Base-by-base conservation (phyloP, 2,113 vertebrate genomes). In the Vimba vimba region DNA sequence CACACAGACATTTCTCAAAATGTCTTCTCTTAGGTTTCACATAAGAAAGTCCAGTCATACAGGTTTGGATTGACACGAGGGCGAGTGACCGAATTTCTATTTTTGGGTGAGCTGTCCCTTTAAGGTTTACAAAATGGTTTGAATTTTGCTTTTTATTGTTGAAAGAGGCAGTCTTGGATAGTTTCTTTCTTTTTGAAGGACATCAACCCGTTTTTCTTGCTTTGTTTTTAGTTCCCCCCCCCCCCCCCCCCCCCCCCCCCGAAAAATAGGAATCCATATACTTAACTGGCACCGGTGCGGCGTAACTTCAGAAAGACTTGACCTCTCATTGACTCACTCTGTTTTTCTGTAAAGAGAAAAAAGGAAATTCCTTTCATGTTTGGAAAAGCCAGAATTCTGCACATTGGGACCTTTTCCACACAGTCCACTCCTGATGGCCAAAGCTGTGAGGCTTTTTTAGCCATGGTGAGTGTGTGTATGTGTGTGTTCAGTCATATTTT, bases 401-500 rank as follows among this genome's bases (percentile, higher is more conserved):
- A 83, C 74, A 82, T 64, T 77, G 82, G 77, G 82, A 87, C 77
- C 86, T 77, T 76, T 74, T 86, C 86, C 79, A 76, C 79, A 78
- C 80, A 81, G 47, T 79, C 39, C 30, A 43, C 43, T 86, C 66
- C 59, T 80, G 81, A 73, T 74, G 27, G 45, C 57, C 57, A 71
- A 47, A 82, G 60, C 76, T 83, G 47, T 43, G 82, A 79, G 68
- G 66, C 57, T 59, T 45, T 74, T 30, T 81, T 80, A 55, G 85
- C 57, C 36, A 30, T 19, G 33, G 19, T 19, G 43, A 43, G 79
- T 79, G 82, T 55, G 27, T 80, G 80, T 57, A 76, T 86, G 52
- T 81, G 43, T 86, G 84, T 57, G 52, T 89, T 39, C 2, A 76
- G 88, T 93, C 88, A 88, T 89, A 91, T 90, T 85, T 90, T 84